These are phyloP conservation scores for Aselliscus stoliczkanus DNA, from an alignment of 2,797 vertebrate species.

Conservation along the genomic window DNA sequence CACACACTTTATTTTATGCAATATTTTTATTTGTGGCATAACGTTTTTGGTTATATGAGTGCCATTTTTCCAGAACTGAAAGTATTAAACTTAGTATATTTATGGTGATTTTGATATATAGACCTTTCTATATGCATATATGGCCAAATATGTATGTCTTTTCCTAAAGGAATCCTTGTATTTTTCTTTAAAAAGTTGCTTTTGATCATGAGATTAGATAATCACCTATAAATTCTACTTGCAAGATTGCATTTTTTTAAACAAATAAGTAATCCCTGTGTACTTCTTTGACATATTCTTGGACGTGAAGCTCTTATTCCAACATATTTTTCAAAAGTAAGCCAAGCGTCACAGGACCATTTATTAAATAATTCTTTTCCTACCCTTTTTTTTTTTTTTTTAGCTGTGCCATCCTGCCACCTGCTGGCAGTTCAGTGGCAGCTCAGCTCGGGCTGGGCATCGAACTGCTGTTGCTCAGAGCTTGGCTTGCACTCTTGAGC, in stretches of 20 bases:
- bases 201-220: not conserved
- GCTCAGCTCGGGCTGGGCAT: too few species aligned
- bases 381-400: not conserved
- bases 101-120: not conserved
- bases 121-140: not conserved
- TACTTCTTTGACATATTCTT: not conserved
- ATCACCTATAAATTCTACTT: not conserved
- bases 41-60: not conserved
- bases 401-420: too few species aligned
- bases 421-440: too few species aligned
- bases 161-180: not conserved
- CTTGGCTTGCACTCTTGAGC: too few species aligned
- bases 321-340: not conserved
- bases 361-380: constrained; percentile 38
- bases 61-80: not conserved
- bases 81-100: not conserved
- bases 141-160: not conserved
- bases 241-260: not conserved
- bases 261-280: not conserved
- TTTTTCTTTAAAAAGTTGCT: not conserved
- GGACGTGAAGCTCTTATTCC: not conserved
- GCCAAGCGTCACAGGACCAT: not conserved
- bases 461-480: too few species aligned
- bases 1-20: not conserved
- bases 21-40: not conserved